Evolutionary conservation across 2,797 vertebrate genomes (phyloP).

Genomic region (Peromyscus melanophrys): DNA sequence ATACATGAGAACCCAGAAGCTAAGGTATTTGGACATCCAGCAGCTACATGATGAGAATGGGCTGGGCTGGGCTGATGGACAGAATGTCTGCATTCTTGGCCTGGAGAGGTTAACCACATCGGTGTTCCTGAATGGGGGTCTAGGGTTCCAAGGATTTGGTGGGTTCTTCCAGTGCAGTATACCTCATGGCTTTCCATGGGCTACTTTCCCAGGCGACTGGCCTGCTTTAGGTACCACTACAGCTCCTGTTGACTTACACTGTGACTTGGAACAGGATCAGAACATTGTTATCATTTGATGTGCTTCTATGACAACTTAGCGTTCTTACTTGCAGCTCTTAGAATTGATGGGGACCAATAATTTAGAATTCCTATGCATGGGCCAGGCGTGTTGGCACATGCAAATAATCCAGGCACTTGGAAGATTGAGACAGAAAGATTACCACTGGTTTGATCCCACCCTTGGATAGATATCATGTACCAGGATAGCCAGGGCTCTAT

Average conservation of each 20-base stretch:
- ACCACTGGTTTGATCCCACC: not conserved
- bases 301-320: conserved; percentile 16
- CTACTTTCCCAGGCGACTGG: not conserved
- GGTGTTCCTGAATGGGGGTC: not conserved
- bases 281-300: conserved; percentile 45
- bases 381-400: not conserved
- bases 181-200: not conserved
- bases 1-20: not conserved
- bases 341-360: conserved; percentile 24
- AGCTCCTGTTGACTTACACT: not conserved
- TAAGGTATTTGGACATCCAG: not conserved
- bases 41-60: not conserved
- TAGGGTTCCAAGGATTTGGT: not conserved
- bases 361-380: conserved; percentile 4
- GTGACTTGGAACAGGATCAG: not conserved
- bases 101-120: not conserved
- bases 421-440: not conserved
- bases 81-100: not conserved
- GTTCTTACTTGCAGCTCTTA: conserved; percentile 54
- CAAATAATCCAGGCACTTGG: not conserved
- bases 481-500: not conserved
- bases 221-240: not conserved
- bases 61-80: not conserved
- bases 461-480: not conserved
- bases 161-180: not conserved